Percentiles rank a stretch among this genome's conserved stretches.
Conservation (phyloP, 2,797 vertebrate species). For the Tragelaphus oryx region DNA sequence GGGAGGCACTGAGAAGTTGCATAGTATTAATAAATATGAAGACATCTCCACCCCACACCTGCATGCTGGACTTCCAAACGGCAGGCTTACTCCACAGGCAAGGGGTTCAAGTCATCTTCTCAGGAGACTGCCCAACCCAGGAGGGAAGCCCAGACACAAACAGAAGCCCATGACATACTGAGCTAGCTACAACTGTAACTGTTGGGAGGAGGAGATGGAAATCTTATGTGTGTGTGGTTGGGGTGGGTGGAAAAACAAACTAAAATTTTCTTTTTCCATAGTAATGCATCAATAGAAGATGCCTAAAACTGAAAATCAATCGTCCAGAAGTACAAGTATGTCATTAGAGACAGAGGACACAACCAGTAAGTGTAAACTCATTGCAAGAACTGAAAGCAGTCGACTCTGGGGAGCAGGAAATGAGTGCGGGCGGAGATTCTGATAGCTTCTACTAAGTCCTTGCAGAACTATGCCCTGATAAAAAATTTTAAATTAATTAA, state of each 20-base stretch:
- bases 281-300: neutral
- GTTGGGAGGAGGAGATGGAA: neutral
- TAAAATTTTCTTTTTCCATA: neutral
- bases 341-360: neutral
- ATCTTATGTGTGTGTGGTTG: neutral
- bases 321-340: neutral
- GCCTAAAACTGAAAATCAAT: neutral
- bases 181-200: neutral
- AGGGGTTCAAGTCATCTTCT: neutral
- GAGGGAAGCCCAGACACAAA: neutral
- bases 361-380: neutral
- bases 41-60: neutral
- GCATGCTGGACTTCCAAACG: neutral
- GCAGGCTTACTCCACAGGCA: neutral
- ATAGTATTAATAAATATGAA: neutral
- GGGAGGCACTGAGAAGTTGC: neutral
- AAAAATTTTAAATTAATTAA: neutral
- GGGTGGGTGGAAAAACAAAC: neutral
- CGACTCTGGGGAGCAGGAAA: constrained; percentile 17
- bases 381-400: neutral
- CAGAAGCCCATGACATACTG: neutral
- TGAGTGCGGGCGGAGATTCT: neutral
- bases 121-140: neutral
- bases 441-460: neutral
- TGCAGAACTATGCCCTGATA: neutral